Conservation (phyloP, 2,888 invertebrate genomes). For the Caenorhabditis uteleia region DNA sequence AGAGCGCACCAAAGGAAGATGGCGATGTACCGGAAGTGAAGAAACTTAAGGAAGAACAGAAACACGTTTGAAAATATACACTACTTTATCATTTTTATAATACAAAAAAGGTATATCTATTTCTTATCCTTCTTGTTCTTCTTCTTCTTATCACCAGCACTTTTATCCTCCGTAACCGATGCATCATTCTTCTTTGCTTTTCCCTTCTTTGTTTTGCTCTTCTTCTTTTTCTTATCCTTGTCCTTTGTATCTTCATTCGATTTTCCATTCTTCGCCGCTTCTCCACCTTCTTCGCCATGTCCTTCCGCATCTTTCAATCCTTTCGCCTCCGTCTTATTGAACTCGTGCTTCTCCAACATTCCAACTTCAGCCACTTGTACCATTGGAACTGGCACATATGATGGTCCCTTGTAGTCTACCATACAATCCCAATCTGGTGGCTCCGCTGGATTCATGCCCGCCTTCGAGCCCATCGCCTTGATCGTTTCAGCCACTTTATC, state of each 20-base stretch:
- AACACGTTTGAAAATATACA: not conserved
- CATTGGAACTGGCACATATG: slow-evolving; percentile 24
- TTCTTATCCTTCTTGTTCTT: not conserved
- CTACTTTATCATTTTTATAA: not conserved
- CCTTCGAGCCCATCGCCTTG: slow-evolving; percentile 16
- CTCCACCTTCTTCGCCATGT: not conserved
- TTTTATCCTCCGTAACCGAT: not conserved
- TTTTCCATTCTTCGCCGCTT: no score
- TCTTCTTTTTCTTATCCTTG: not conserved
- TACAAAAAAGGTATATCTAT: not conserved
- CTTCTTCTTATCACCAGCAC: not conserved
- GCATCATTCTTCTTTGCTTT: not conserved
- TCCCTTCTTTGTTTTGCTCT: not conserved
- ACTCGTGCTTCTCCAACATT: slow-evolving; percentile 8
- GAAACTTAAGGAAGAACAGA: not conserved
- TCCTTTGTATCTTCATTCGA: not conserved
- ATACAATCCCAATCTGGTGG: slow-evolving; percentile 45
- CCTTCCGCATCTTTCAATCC: not conserved
- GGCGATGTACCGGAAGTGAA: slow-evolving; percentile 16
- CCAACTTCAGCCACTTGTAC: slow-evolving; percentile 29
- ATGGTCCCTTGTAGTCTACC: slow-evolving; percentile 29
- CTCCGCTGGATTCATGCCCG: slow-evolving; percentile 19
- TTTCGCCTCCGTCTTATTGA: not conserved
- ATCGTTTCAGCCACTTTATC: slow-evolving; percentile 17
- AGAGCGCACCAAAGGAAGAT: not conserved